These are phyloP conservation scores for Drosophila prosaltans DNA, from an alignment of 1,140 invertebrate genomes.

Conservation along the genomic window DNA sequence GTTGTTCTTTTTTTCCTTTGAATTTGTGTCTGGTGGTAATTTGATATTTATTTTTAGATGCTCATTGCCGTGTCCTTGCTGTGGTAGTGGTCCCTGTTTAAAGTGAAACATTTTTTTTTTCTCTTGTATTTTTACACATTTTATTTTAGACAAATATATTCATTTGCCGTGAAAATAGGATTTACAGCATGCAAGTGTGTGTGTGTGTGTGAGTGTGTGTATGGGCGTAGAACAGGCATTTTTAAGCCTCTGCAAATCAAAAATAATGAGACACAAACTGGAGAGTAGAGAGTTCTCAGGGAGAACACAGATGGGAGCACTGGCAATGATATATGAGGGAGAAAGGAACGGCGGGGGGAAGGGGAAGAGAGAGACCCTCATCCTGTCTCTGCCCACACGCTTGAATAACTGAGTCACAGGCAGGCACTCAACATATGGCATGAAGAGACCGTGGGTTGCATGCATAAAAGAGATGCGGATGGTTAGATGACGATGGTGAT, in stretches of 20 bases:
- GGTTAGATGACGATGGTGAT: background rate
- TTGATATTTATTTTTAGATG: slow-evolving; percentile 41
- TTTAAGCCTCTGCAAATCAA: slow-evolving; percentile 62
- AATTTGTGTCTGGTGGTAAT: slow-evolving; percentile 40
- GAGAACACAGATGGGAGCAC: slow-evolving; percentile 1
- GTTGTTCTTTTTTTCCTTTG: background rate
- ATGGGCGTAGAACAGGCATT: slow-evolving; percentile 35
- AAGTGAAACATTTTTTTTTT: slow-evolving; percentile 49
- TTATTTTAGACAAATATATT: slow-evolving; percentile 25
- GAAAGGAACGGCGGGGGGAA: background rate
- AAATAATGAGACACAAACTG: slow-evolving; percentile 69
- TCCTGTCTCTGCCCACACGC: slow-evolving; percentile 22
- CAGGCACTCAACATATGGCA: slow-evolving; percentile 11
- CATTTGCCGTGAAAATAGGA: slow-evolving; percentile 47
- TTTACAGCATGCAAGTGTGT: slow-evolving; percentile 34
- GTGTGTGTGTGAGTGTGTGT: slow-evolving; percentile 11
- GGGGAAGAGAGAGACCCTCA: background rate
- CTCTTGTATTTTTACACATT: slow-evolving; percentile 36
- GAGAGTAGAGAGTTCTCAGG: slow-evolving; percentile 43
- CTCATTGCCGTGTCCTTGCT: slow-evolving; percentile 29
- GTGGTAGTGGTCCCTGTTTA: slow-evolving; percentile 42
- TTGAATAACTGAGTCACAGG: slow-evolving; percentile 9
- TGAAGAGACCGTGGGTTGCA: slow-evolving; percentile 3
- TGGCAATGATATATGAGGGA: slow-evolving; percentile 1
- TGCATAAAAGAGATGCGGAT: slow-evolving; percentile 10